Percentiles rank a stretch among this genome's conserved stretches.
These are phyloP conservation scores for Seriola quinqueradiata DNA, from an alignment of 2,113 vertebrate genomes.

Conservation along the genomic window DNA sequence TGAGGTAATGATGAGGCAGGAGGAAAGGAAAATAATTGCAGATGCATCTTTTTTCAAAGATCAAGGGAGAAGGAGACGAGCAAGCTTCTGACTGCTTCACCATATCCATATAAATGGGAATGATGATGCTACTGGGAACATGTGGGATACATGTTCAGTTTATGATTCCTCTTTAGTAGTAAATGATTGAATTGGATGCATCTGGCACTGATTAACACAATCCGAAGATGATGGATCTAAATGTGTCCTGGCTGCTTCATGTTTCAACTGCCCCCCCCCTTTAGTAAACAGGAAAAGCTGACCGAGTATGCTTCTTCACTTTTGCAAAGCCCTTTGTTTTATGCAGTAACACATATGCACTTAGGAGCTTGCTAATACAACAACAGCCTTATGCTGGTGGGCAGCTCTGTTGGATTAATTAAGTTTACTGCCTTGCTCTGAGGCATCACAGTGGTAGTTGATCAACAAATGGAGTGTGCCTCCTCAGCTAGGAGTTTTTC, in stretches of 20 bases:
- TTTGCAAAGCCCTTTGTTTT: neutral
- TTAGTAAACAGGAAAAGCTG: neutral
- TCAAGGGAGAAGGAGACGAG: conserved; percentile 60
- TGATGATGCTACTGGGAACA: conserved; percentile 20
- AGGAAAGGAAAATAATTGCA: conserved; percentile 71
- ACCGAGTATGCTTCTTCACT: neutral
- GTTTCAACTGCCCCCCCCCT: neutral
- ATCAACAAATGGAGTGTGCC: conserved; percentile 46
- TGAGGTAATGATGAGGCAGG: conserved; percentile 67
- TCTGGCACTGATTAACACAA: conserved; percentile 9
- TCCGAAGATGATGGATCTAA: conserved; percentile 3
- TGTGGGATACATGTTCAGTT: neutral
- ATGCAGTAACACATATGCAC: neutral
- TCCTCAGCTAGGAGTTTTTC: conserved; percentile 27
- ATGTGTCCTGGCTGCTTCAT: neutral
- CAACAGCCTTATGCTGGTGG: neutral
- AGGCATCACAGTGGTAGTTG: conserved; percentile 39
- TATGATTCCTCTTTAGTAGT: conserved; percentile 3
- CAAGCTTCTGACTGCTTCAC: conserved; percentile 46
- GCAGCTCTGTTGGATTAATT: conserved; percentile 39
- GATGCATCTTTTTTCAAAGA: conserved; percentile 71
- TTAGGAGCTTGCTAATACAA: neutral
- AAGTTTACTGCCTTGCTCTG: conserved; percentile 28
- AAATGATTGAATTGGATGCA: neutral
- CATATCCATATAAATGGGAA: conserved; percentile 56